phyloP scores from a whole-genome alignment of 1,140 invertebrate species.

The Steinernema khuongi region DNA sequence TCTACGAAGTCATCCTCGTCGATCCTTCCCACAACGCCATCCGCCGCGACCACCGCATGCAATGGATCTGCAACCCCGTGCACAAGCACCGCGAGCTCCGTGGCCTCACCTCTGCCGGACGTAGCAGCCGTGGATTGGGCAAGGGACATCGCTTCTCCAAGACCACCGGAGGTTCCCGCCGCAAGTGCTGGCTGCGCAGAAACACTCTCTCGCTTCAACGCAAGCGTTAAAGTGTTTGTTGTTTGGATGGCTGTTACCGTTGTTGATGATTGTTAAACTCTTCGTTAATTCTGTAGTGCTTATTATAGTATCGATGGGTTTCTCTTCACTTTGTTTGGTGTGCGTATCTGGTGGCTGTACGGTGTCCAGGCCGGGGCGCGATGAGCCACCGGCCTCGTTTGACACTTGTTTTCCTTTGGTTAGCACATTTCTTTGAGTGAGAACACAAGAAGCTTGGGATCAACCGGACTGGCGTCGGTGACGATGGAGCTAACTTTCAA shows the following conservation, averaged over 20 bases:
- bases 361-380: too few species aligned
- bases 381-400: too few species aligned
- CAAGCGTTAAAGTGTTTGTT: conserved; percentile 74
- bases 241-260: background rate
- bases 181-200: conserved; percentile 82
- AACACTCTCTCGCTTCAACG: conserved; percentile 86
- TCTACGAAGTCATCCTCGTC: conserved; percentile 74
- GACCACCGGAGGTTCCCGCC: conserved; percentile 89
- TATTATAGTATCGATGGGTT: too few species aligned
- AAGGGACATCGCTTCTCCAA: conserved; percentile 87
- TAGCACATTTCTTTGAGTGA: too few species aligned
- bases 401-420: too few species aligned
- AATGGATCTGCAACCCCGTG: conserved; percentile 94
- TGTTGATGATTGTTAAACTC: conserved; percentile 7
- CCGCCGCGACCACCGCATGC: conserved; percentile 84
- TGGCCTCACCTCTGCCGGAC: conserved; percentile 90
- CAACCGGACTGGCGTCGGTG: too few species aligned
- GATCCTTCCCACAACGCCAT: conserved; percentile 66
- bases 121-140: conserved; percentile 89
- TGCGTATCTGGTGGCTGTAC: too few species aligned
- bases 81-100: conserved; percentile 97
- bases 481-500: too few species aligned
- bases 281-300: background rate
- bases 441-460: too few species aligned
- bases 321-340: too few species aligned